Evolutionary conservation across 1,140 invertebrate genomes (phyloP).

Genomic region (Reticulitermes speratus): DNA sequence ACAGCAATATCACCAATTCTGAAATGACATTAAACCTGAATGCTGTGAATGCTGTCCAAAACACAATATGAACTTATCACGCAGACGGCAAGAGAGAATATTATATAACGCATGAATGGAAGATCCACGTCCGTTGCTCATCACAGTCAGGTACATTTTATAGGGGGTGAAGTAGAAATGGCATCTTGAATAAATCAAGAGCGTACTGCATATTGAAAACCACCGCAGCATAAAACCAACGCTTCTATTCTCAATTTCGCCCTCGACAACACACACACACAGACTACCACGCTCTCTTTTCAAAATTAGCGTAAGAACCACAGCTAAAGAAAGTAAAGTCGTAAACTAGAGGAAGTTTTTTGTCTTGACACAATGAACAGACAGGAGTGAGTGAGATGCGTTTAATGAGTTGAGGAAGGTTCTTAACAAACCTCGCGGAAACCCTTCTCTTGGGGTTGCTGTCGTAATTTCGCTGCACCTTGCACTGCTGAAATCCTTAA

Average conservation of each 20-base stretch:
- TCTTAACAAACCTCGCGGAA: not conserved
- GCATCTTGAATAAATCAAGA: constrained; percentile 9
- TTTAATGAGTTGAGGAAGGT: not conserved
- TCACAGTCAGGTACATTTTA: not conserved
- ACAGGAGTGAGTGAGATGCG: not conserved
- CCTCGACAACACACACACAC: not conserved
- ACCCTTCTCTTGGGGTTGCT: too few relatives aligned
- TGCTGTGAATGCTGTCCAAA: not conserved
- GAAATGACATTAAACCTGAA: not conserved
- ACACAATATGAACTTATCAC: not conserved
- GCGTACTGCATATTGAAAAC: not conserved
- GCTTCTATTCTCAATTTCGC: not conserved
- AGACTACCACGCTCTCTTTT: not conserved
- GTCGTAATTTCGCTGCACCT: not conserved
- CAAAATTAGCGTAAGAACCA: not conserved
- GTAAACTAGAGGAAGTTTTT: not conserved
- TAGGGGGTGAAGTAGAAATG: not conserved
- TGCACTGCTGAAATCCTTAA: not conserved
- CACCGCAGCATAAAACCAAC: not conserved
- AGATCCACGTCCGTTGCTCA: not conserved
- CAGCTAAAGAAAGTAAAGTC: not conserved
- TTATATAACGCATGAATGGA: not conserved
- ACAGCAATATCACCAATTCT: not conserved
- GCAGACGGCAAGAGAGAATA: not conserved
- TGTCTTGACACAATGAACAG: not conserved